These are phyloP conservation scores for Setophaga kirtlandii DNA, from an alignment of 2,113 vertebrate genomes.

Conservation along the genomic window DNA sequence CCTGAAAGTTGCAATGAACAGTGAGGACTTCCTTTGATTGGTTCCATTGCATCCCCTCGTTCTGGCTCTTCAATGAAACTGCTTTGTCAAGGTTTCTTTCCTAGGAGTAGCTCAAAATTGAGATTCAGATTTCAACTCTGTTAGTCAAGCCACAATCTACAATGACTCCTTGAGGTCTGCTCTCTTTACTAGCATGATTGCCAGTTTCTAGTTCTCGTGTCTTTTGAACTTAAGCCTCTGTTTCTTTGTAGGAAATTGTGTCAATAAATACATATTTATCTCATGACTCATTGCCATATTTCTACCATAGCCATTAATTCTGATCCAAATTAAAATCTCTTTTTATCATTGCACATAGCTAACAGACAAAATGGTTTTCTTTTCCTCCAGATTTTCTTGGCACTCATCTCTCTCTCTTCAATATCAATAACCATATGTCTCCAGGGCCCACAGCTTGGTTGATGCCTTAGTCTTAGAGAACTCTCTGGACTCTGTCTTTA, in stretches of 20 bases:
- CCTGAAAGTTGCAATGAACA: neutral
- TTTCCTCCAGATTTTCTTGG: neutral
- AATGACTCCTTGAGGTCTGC: neutral
- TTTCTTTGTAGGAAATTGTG: neutral
- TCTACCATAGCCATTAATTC: neutral
- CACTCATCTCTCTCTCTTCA: neutral
- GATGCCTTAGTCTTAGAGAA: neutral
- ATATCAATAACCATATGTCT: neutral
- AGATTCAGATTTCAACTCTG: neutral
- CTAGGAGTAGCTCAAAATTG: neutral
- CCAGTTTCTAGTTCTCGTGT: neutral
- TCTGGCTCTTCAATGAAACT: neutral
- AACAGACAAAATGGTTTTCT: neutral
- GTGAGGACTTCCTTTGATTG: neutral
- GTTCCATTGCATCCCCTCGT: neutral
- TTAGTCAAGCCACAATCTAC: neutral
- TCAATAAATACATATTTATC: neutral
- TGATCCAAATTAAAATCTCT: neutral
- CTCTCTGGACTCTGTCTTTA: neutral
- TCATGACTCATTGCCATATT: neutral
- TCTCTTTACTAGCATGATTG: neutral
- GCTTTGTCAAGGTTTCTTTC: neutral
- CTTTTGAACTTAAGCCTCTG: neutral
- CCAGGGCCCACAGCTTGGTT: neutral
- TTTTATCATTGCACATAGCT: neutral